phyloP scores from a whole-genome alignment of 2,113 vertebrate genomes.

The Coregonus clupeaformis region DNA sequence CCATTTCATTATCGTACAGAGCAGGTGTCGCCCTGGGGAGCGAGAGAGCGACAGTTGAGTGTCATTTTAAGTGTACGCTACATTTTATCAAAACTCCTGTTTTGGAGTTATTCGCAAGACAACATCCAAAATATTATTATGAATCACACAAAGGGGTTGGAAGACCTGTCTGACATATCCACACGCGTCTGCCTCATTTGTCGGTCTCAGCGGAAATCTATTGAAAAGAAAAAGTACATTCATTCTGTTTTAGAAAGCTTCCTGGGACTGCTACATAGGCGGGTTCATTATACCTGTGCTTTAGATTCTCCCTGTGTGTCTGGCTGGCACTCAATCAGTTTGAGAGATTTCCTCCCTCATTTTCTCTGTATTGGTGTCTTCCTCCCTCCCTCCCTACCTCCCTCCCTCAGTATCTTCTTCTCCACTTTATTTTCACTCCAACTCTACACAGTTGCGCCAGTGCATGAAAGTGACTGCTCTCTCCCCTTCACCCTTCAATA shows the following conservation, averaged over 20 bases:
- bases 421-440: neutral
- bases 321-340: conserved; percentile 42
- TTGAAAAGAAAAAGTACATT: conserved; percentile 40
- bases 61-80: conserved; percentile 20
- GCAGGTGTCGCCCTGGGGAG: conserved; percentile 35
- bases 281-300: conserved; percentile 4
- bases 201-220: conserved; percentile 28
- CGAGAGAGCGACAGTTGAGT: conserved; percentile 13
- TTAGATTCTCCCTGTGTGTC: conserved; percentile 7
- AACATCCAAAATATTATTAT: conserved; percentile 8
- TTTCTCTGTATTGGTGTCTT: too few relatives aligned
- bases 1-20: conserved; percentile 52
- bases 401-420: neutral
- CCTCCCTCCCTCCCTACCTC: neutral
- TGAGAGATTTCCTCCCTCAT: conserved; percentile 37
- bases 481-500: conserved; percentile 30
- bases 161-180: conserved; percentile 5
- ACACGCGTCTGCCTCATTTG: conserved; percentile 17
- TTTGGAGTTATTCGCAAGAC: neutral
- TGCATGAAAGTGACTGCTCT: conserved; percentile 42
- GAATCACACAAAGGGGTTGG: conserved; percentile 10
- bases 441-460: neutral
- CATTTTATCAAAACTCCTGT: conserved; percentile 29
- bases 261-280: neutral
- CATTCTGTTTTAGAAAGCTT: conserved; percentile 42